These are phyloP conservation scores for Melipona beecheii DNA, from an alignment of 2,888 invertebrate genomes.

Conservation along the genomic window DNA sequence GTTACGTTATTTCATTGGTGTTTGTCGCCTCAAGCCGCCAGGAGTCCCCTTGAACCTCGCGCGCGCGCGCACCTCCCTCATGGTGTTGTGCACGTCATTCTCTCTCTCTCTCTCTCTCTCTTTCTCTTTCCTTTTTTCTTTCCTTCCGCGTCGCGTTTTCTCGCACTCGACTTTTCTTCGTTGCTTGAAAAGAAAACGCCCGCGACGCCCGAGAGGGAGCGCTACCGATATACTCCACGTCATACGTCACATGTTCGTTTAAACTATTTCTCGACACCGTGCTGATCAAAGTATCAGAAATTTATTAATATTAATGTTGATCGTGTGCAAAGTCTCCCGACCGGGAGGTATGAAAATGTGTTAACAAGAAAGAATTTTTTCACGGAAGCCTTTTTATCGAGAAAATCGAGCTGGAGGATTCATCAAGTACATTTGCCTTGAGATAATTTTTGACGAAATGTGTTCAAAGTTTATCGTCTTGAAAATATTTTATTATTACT, in stretches of 20 bases:
- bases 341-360: no score
- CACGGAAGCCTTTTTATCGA: no score
- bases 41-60: slow-evolving; percentile 9
- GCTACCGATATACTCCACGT: no score
- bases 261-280: no score
- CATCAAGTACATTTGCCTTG: no score
- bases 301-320: not conserved
- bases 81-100: slow-evolving; percentile 45
- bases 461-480: no score
- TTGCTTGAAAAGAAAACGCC: slow-evolving; percentile 14
- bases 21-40: slow-evolving; percentile 17
- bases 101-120: slow-evolving; percentile 2
- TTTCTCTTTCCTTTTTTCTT: not conserved
- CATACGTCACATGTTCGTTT: no score
- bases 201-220: slow-evolving; percentile 2
- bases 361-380: no score
- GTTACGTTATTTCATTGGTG: slow-evolving; percentile 59
- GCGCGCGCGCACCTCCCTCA: slow-evolving; percentile 35
- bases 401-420: no score
- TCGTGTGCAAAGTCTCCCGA: not conserved
- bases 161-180: slow-evolving; percentile 15
- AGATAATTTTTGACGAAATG: no score
- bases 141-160: slow-evolving; percentile 10
- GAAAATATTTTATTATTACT: no score
- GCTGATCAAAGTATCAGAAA: not conserved